Evolutionary conservation across 1,140 invertebrate genomes (phyloP).

Genomic region (Drosophila leontia): DNA sequence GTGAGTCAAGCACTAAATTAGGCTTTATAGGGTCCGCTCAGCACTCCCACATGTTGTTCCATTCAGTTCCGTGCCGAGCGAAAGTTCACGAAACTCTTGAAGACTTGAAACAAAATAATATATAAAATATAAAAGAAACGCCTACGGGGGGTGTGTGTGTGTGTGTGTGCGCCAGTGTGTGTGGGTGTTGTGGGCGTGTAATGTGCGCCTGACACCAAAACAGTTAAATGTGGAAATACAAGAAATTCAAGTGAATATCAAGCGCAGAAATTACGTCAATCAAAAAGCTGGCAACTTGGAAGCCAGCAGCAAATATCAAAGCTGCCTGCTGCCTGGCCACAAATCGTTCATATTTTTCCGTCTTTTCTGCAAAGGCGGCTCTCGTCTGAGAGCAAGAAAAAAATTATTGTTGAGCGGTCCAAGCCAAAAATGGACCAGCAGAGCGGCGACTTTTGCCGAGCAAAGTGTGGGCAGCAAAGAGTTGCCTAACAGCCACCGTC

Average conservation of each 20-base stretch:
- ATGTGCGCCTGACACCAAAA: constrained; percentile 79
- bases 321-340: constrained; percentile 42
- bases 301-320: constrained; percentile 66
- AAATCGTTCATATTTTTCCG: constrained; percentile 45
- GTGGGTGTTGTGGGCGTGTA: constrained; percentile 71
- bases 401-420: constrained; percentile 37
- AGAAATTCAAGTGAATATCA: constrained; percentile 83
- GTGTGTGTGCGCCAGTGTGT: constrained; percentile 18
- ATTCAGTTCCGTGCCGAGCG: constrained; percentile 56
- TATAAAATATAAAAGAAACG: constrained; percentile 51
- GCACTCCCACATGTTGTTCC: constrained; percentile 44
- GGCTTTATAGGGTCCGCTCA: constrained; percentile 33
- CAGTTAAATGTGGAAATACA: constrained; percentile 83
- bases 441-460: constrained; percentile 57
- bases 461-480: constrained; percentile 80
- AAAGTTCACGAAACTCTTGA: constrained; percentile 74
- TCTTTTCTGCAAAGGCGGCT: constrained; percentile 75
- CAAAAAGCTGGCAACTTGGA: constrained; percentile 67
- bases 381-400: constrained; percentile 8
- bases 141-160: constrained; percentile 51
- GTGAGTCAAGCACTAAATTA: constrained; percentile 57
- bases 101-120: constrained; percentile 54
- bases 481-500: constrained; percentile 73
- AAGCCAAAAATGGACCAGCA: constrained; percentile 80
- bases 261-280: constrained; percentile 83